Percentiles rank a stretch among this genome's conserved stretches.
Evolutionary conservation across 2,113 vertebrate genomes (phyloP).

Genomic region (Ptilorrhoa leucosticta): DNA sequence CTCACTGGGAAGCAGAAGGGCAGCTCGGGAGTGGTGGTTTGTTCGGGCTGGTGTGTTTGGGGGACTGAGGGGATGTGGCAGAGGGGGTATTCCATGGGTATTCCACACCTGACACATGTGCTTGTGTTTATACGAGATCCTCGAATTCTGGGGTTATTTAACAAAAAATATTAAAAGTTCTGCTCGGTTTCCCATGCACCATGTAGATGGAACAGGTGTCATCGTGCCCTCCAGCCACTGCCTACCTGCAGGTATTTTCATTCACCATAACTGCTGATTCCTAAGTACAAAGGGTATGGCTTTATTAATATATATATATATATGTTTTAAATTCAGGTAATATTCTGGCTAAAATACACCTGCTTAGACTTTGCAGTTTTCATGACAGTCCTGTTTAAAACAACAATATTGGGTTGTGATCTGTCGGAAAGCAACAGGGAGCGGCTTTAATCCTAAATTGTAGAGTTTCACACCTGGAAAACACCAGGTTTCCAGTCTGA

Average conservation of each 20-base stretch:
- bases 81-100: accelerated
- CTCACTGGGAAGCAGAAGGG: not conserved
- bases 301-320: not conserved
- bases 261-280: not conserved
- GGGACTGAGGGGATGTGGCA: not conserved
- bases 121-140: not conserved
- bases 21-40: not conserved
- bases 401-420: not conserved
- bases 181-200: not conserved
- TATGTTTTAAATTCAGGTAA: not conserved
- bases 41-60: not conserved
- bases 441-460: not conserved
- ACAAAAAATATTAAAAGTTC: not conserved
- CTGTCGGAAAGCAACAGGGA: not conserved
- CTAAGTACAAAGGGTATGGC: not conserved
- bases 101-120: accelerated
- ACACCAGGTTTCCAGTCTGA: not conserved
- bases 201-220: not conserved
- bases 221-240: not conserved
- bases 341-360: not conserved
- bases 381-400: not conserved
- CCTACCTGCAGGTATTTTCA: not conserved
- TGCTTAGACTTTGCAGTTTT: not conserved
- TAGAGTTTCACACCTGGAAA: not conserved
- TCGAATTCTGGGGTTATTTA: not conserved